These are phyloP conservation scores for Hyperoplus immaculatus DNA, from an alignment of 2,797 vertebrate species.

Conservation along the genomic window DNA sequence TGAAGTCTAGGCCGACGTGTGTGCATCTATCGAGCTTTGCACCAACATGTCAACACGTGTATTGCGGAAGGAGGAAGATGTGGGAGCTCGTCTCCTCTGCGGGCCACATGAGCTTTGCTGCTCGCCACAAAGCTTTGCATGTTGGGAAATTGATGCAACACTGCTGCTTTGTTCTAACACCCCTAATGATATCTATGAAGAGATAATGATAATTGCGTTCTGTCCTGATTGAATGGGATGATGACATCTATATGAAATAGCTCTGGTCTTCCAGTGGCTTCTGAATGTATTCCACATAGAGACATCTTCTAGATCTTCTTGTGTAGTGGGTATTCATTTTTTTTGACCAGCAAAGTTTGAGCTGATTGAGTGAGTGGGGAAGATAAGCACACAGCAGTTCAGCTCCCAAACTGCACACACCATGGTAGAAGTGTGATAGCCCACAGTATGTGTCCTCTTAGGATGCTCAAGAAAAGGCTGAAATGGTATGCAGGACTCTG, in stretches of 20 bases:
- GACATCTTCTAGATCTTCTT: slow-evolving; percentile 34
- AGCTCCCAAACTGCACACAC: slow-evolving; percentile 10
- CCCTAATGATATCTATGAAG: slow-evolving; percentile 58
- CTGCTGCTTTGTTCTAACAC: slow-evolving; percentile 63
- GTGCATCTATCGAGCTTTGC: slow-evolving; percentile 38
- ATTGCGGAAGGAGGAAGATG: slow-evolving; percentile 26
- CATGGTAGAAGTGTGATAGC: slow-evolving; percentile 7
- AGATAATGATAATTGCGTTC: slow-evolving; percentile 74
- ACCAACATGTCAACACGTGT: slow-evolving; percentile 35
- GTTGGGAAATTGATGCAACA: slow-evolving; percentile 67
- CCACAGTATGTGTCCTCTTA: background rate
- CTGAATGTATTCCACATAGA: slow-evolving; percentile 42
- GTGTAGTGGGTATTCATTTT: slow-evolving; percentile 43
- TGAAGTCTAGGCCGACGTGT: slow-evolving; percentile 3
- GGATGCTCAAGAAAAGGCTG: slow-evolving; percentile 28
- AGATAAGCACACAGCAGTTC: slow-evolving; percentile 25
- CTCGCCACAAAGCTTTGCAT: slow-evolving; percentile 55
- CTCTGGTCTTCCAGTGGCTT: slow-evolving; percentile 56
- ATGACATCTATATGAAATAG: slow-evolving; percentile 80
- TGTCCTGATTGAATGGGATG: slow-evolving; percentile 73
- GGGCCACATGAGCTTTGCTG: slow-evolving; percentile 57
- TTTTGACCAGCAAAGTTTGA: slow-evolving; percentile 60
- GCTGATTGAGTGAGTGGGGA: slow-evolving; percentile 48
- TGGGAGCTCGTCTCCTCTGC: slow-evolving; percentile 18
- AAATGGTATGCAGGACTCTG: slow-evolving; percentile 40